Base-by-base conservation (phyloP, 37 sponge, comb jelly and placozoan genomes). In the Dysidea cf. avara region DNA sequence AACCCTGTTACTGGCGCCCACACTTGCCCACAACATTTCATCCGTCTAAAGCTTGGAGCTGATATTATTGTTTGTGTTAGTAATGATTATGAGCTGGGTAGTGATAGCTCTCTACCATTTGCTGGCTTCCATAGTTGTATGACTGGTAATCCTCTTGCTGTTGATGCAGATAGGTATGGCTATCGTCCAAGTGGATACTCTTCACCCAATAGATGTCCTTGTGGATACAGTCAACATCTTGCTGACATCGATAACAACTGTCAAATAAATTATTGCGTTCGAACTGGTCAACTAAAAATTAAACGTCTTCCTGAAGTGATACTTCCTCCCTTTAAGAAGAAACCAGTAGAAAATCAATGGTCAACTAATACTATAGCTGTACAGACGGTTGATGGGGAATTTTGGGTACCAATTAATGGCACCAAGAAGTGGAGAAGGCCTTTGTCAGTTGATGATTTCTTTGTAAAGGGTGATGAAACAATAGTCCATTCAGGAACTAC, bases 81-180 rank as follows among this genome's bases (percentile, higher is more conserved):
- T 37, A 66, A 25, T 7, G 78, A 84, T 33, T 49, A 65, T 43
- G 78, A 84, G 32, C 59, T 77, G 36, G 77, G 72, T 31, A 18
- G 24, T n/a, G 38, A 56, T 17, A 56, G 20, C 43, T 84, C 84
- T 21, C 38, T 84, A 0, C 84, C 77, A 2, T 84, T 84, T 77
- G 84, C 53, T 20, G 84, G 84, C 29, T 84, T 84, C 36, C 56
- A 59, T 66, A 84, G 84, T 66, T 84, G 84, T 31, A 53, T 7
- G 3, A 4, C 22, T 30, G 84, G 84, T 35, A 84, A 84, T 35
- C 74, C 62, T 13, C 66, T 70, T 43, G 72, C 77, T 4, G 9
- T 36, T 0, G 40, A 58, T 11, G 4, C 40, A 5, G 24, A 57
- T 36, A 0, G 56, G 0, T 38, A 22, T 3, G 35, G 29, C 21